Conservation (phyloP, 2,888 invertebrate species). For the Dynastes tityus region DNA sequence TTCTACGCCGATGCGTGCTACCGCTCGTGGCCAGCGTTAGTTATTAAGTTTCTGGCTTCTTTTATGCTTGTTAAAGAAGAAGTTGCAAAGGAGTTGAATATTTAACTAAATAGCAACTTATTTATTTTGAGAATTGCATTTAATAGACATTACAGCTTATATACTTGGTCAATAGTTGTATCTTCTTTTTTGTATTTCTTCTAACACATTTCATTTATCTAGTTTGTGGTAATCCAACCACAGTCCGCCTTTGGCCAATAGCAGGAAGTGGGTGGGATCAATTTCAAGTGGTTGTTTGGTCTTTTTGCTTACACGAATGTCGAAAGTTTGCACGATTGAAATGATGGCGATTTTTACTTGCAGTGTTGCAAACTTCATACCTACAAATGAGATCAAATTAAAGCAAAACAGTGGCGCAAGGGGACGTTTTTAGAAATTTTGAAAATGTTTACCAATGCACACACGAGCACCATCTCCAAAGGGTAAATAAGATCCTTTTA, state of each 20-base stretch:
- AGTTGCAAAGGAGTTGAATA: too few species aligned
- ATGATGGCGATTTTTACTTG: constrained; percentile 59
- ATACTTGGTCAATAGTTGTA: too few species aligned
- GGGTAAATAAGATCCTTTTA: constrained; percentile 61
- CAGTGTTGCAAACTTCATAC: constrained; percentile 59
- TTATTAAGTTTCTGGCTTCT: too few species aligned
- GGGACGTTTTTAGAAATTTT: too few species aligned
- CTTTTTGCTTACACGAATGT: constrained; percentile 56
- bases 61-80: too few species aligned
- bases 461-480: constrained; percentile 63
- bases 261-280: constrained; percentile 55
- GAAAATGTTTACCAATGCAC: constrained; percentile 59
- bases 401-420: background rate
- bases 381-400: constrained; percentile 51
- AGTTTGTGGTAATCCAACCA: constrained; percentile 57
- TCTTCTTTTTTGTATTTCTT: too few species aligned
- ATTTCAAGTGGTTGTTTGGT: constrained; percentile 57
- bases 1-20: too few species aligned
- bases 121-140: too few species aligned
- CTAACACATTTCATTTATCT: constrained; percentile 40
- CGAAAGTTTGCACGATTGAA: constrained; percentile 55
- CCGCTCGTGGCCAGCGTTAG: too few species aligned
- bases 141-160: too few species aligned
- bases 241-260: constrained; percentile 54
- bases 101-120: too few species aligned